Base-by-base conservation (phyloP, 2,797 vertebrate species). In the Poecile montanus region DNA sequence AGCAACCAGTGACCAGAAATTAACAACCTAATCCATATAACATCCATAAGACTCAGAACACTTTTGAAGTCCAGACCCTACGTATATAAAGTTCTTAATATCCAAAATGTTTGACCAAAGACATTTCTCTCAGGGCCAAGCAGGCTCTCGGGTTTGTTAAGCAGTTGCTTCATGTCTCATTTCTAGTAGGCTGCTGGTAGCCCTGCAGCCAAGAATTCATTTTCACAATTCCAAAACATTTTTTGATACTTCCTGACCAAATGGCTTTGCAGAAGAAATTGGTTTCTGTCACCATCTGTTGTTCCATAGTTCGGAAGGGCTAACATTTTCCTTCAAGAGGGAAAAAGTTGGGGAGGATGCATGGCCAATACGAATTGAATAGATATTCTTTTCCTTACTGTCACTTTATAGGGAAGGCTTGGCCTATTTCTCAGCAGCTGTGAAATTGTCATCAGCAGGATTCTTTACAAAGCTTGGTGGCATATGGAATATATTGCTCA, bases 391-490 rank as follows among this genome's bases (percentile, higher is more conserved):
- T 71, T 90, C 83, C 72, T 54, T 21, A 73, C 62, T 85, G 83
- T 71, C 84, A 84, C 79, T 96, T 89, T 68, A 87, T 5, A 44
- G 85, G 80, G 70, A 94, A 96, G 83, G 70, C 86, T 88, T 79
- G 83, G 92, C 91, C 81, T 25, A 74, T 72, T 92, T 96, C 93
- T 94, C 71, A 34, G 91, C 95, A 97, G 97, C 97, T 97, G 93
- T 86, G 96, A 94, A 90, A 96, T 36, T 96, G 93, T 92, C 93
- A 94, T 96, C 94, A 88, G 8, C 86, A 93, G 77, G 85, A 91
- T 96, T 97, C 96, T 91, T 96, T 94, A 96, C 96, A 96, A 97
- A 97, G 95, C 95, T 91, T 89, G 85, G 93, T 95, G 89, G 88
- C 92, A 97, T 95, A 95, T 80, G 94, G 94, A 96, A 94, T 91